These are phyloP conservation scores for Dipodomys merriami DNA, from an alignment of 2,113 vertebrate genomes.

Conservation along the genomic window DNA sequence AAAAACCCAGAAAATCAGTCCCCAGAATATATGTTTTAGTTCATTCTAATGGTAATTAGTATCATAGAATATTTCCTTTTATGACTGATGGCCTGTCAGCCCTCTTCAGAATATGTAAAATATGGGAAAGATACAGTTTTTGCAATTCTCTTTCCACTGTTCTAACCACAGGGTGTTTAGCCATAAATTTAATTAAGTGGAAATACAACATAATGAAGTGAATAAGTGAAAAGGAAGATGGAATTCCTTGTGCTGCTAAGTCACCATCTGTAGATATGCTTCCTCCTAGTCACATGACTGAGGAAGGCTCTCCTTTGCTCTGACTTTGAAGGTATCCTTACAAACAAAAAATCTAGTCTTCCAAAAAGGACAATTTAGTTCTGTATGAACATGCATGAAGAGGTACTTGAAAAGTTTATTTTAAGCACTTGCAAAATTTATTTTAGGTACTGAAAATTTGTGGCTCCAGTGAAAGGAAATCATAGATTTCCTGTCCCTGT, in stretches of 20 bases:
- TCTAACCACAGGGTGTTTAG: neutral
- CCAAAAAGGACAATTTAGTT: conserved; percentile 3
- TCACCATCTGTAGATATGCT: neutral
- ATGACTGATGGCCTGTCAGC: conserved; percentile 34
- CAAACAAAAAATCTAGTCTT: neutral
- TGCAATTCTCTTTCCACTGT: neutral
- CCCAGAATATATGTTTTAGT: neutral
- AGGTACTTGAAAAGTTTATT: no score
- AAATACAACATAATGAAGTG: conserved; percentile 29
- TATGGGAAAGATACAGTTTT: neutral
- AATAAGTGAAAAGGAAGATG: conserved; percentile 39
- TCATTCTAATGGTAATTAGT: conserved; percentile 48
- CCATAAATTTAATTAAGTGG: conserved; percentile 44
- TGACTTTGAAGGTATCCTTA: neutral
- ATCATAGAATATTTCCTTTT: conserved; percentile 44
- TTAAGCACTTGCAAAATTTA: neutral
- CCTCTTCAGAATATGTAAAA: conserved; percentile 2
- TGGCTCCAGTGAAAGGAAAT: neutral
- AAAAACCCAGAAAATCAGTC: neutral
- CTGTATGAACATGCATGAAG: neutral
- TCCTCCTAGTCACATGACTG: neutral
- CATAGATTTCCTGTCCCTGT: neutral
- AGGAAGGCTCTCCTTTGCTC: neutral
- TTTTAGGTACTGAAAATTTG: neutral
- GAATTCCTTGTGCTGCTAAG: neutral